Evolutionary conservation across 2,113 vertebrate genomes (phyloP).

Genomic region (Ameiurus melas): DNA sequence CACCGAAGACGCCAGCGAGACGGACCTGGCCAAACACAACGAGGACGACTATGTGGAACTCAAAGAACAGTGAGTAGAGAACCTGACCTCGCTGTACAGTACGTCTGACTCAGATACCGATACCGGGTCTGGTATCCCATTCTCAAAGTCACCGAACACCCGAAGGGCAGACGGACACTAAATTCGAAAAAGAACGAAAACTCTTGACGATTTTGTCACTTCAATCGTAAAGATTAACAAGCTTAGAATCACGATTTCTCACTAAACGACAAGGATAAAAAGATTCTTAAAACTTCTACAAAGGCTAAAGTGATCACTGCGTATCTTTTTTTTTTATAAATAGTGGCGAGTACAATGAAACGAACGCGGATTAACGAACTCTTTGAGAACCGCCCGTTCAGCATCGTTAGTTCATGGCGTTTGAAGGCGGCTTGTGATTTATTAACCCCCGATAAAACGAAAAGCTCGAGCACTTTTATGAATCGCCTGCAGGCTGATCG

Average conservation of each 20-base stretch:
- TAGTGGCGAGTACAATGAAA: not conserved
- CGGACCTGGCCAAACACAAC: conserved; percentile 94
- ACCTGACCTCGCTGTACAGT: not conserved
- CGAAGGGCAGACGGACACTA: too few species aligned
- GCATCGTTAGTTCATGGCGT: not conserved
- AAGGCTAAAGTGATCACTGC: not conserved
- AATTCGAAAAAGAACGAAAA: too few species aligned
- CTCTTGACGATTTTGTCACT: too few species aligned
- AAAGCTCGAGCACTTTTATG: not conserved
- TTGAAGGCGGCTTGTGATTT: not conserved
- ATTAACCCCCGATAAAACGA: not conserved
- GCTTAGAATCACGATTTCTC: too few species aligned
- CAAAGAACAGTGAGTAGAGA: conserved; percentile 92
- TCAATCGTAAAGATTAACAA: too few species aligned
- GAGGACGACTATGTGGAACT: conserved; percentile 97
- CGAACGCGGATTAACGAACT: not conserved
- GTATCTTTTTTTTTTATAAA: not conserved
- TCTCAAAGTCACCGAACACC: not conserved
- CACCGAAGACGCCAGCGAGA: conserved; percentile 98
- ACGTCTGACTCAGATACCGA: not conserved
- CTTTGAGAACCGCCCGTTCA: not conserved
- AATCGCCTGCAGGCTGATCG: not conserved
- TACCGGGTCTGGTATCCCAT: not conserved
- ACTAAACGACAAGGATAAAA: too few species aligned
- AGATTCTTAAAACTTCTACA: not conserved